Evolutionary conservation across 1,140 invertebrate species (phyloP), one percentile per base, ranked within the genome.

Genomic region (Ips nitidus): DNA sequence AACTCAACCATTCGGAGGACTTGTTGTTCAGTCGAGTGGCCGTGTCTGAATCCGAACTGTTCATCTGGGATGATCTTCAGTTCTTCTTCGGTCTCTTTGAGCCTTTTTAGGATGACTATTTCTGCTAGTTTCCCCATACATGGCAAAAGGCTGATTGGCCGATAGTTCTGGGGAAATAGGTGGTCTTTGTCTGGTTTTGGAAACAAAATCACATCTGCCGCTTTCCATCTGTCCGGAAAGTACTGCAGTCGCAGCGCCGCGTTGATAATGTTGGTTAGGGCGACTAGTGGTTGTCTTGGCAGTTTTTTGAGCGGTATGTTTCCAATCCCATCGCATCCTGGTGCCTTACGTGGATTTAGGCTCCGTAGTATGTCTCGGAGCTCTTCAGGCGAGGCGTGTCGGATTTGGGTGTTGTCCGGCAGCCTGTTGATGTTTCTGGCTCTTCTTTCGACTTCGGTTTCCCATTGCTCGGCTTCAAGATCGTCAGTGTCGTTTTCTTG

Each of bases 211-310:
- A 43, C 22, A n/a, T 2, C 39, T 2, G 59, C 39, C 22, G 47
- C 37, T 41, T 58, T 58, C 79, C 79, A 82, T 1, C 4, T 1
- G 0, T 8, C 2, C 0, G 80, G 75, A 58, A 81, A 81, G 52
- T 81, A 76, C 3, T 52, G 41, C 1, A 77, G 41, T 66, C 63
- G 75, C 0, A 81, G 38, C 8, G 69, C 68, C 4, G 60, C 71
- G 57, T 81, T 81, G 8, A 74, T 70, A 36, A 76, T 73, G 37
- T 65, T 38, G 0, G 71, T 56, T 1, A 80, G 38, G 3, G 66
- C 58, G 4, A 71, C 40, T 4, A 75, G 43, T 3, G 52, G 60
- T 58, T 71, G 70, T 2, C 6, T 8, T 6, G 75, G 66, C n/a
- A 78, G 59, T 7, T 78, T 71, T 75, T 76, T 75, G 1, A 79